Evolutionary conservation across 2,888 invertebrate species (phyloP).

Genomic region (Pogonocherus hispidulus): DNA sequence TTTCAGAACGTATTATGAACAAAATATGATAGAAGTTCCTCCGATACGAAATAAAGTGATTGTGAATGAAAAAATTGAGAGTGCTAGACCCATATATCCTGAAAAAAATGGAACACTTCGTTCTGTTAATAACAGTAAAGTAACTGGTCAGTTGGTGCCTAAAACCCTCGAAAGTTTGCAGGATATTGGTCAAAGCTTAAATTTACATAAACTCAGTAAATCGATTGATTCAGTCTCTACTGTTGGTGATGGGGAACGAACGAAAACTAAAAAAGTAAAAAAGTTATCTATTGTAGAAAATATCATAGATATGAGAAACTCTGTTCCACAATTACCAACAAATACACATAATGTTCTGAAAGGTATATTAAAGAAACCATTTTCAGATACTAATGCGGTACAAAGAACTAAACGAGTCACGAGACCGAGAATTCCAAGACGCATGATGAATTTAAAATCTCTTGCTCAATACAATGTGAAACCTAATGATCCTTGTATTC

Average conservation of each 20-base stretch:
- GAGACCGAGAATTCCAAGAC: conserved; percentile 14
- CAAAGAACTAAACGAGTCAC: too few relatives aligned
- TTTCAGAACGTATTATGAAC: conserved; percentile 40
- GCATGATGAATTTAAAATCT: conserved; percentile 27
- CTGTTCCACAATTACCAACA: not conserved
- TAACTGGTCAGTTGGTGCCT: not conserved
- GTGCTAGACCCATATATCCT: not conserved
- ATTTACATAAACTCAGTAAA: not conserved
- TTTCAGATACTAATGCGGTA: not conserved
- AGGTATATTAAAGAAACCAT: conserved; percentile 32
- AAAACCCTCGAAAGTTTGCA: not conserved
- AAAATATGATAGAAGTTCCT: not conserved
- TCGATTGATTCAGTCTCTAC: not conserved
- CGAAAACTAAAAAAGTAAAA: not conserved
- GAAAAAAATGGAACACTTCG: not conserved
- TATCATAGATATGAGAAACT: not conserved
- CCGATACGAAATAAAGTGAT: not conserved
- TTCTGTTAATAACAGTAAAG: not conserved
- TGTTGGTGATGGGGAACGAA: not conserved
- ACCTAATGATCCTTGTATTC: conserved; percentile 31
- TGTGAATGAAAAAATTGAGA: not conserved
- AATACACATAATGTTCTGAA: conserved; percentile 13
- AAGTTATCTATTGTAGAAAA: conserved; percentile 32
- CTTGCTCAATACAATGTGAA: conserved; percentile 20
- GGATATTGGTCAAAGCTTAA: not conserved